Evolutionary conservation across 2,888 invertebrate species (phyloP).

Genomic region (Microplitis manilae): DNA sequence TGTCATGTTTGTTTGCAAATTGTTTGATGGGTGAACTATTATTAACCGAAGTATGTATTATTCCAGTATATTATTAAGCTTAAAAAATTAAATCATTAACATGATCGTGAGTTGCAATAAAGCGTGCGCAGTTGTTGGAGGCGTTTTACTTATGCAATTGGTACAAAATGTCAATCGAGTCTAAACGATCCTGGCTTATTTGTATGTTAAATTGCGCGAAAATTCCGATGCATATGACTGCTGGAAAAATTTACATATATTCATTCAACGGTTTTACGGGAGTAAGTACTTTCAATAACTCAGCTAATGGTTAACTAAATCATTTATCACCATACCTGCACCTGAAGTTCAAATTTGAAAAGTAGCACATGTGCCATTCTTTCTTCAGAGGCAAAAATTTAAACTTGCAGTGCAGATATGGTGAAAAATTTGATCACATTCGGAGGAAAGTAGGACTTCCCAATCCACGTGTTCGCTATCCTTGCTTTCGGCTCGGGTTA

Average conservation of each 20-base stretch:
- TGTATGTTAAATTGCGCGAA: conserved; percentile 73
- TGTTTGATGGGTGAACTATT: conserved; percentile 56
- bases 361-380: no score
- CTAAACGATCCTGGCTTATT: conserved; percentile 71
- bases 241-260: conserved; percentile 74
- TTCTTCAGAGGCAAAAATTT: no score
- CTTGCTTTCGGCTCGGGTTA: no score
- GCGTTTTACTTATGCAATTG: conserved; percentile 75
- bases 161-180: conserved; percentile 73
- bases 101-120: not conserved
- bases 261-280: conserved; percentile 73
- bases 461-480: no score
- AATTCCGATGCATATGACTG: conserved; percentile 73
- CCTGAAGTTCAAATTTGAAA: no score
- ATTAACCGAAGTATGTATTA: not conserved
- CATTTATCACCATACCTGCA: conserved; percentile 6
- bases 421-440: no score
- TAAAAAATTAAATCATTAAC: no score
- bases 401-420: no score
- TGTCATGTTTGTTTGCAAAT: conserved; percentile 50
- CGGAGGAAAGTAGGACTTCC: no score
- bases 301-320: not conserved
- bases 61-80: no score
- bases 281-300: conserved; percentile 63
- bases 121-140: conserved; percentile 72